A percentile compares a stretch with the other conserved stretches of the same genome.
phyloP scores from a whole-genome alignment of 2,888 invertebrate genomes.

The Limnephilus auricula region DNA sequence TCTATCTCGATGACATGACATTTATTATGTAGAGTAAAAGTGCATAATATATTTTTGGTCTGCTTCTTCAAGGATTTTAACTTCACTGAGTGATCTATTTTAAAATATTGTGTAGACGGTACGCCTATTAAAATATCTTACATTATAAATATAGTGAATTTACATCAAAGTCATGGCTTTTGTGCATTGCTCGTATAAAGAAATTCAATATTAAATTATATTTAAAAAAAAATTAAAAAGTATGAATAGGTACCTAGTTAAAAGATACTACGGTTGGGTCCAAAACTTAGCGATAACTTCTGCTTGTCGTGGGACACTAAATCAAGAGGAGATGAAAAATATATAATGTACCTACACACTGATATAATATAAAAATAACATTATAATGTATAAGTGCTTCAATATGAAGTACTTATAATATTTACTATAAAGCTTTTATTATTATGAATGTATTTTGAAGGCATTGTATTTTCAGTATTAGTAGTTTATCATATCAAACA shows the following conservation, averaged over 20 bases:
- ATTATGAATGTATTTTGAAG: constrained; percentile 26
- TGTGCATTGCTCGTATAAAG: neutral
- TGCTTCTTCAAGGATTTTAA: neutral
- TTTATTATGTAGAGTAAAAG: neutral
- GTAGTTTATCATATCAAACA: constrained; percentile 43
- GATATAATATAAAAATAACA: neutral
- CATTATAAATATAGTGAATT: neutral
- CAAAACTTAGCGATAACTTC: constrained; percentile 59
- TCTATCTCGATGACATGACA: neutral
- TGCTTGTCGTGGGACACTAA: constrained; percentile 43
- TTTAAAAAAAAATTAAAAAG: neutral
- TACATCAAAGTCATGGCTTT: neutral
- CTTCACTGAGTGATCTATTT: neutral
- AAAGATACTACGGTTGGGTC: constrained; percentile 62
- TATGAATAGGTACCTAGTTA: neutral
- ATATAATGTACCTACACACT: constrained; percentile 14
- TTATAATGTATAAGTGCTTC: neutral
- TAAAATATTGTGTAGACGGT: neutral
- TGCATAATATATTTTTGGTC: constrained; percentile 2
- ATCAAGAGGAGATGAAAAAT: constrained; percentile 34
- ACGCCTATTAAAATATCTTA: neutral
- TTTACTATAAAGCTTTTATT: constrained; percentile 20
- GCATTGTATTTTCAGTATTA: constrained; percentile 47
- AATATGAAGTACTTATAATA: neutral
- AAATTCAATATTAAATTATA: neutral